A percentile compares a stretch with the other conserved stretches of the same genome.
phyloP scores from a whole-genome alignment of 2,113 vertebrate species.

The Pterocles burchelli region DNA sequence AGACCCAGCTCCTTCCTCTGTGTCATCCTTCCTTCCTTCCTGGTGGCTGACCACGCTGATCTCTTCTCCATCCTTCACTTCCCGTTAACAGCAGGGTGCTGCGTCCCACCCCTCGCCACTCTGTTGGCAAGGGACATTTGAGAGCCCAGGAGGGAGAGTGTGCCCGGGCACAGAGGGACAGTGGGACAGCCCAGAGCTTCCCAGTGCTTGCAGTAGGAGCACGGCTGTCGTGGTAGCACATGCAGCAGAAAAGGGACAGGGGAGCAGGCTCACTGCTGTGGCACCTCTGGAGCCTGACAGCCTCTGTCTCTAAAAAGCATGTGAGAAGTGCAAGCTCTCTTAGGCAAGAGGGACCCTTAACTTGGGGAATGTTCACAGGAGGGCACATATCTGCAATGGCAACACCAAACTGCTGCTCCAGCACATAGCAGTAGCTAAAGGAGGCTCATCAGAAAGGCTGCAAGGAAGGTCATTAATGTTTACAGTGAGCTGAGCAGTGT shows the following conservation, averaged over 20 bases:
- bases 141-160: rapidly evolving
- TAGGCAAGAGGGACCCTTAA: background rate
- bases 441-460: background rate
- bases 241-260: background rate
- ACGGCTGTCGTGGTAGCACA: rapidly evolving
- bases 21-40: background rate
- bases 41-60: rapidly evolving
- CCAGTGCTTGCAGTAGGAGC: background rate
- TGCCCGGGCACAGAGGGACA: background rate
- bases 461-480: background rate
- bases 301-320: background rate
- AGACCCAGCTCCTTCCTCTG: background rate
- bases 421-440: background rate
- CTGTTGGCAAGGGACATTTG: background rate
- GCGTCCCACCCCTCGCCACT: background rate
- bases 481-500: background rate
- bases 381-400: background rate
- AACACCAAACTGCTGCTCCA: background rate
- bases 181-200: background rate
- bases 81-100: background rate
- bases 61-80: background rate
- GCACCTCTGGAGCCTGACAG: background rate
- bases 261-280: background rate
- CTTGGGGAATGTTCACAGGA: rapidly evolving
- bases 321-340: background rate